These are phyloP conservation scores for Enteromius viviparus DNA, from an alignment of 2,797 vertebrate species.

Conservation along the genomic window DNA sequence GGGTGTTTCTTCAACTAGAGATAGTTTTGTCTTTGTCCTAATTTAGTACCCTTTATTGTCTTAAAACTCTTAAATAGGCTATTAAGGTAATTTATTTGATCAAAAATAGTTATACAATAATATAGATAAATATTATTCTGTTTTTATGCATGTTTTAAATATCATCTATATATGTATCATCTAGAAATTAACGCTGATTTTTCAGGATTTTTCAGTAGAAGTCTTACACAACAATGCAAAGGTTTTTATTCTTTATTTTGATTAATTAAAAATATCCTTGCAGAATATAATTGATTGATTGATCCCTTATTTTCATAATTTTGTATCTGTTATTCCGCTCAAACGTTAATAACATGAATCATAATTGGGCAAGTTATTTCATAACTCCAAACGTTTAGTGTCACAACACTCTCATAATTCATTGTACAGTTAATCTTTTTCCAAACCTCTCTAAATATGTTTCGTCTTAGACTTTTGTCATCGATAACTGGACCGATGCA, in stretches of 20 bases:
- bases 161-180: neutral
- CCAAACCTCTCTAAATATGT: neutral
- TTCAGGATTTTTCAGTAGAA: neutral
- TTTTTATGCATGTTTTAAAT: neutral
- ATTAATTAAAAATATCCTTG: neutral
- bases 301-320: neutral
- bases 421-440: conserved; percentile 1
- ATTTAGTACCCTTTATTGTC: neutral
- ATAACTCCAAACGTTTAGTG: neutral
- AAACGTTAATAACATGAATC: neutral
- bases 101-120: neutral
- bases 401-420: neutral
- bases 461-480: conserved; percentile 71
- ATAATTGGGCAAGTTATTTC: neutral
- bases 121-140: neutral
- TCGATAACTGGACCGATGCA: conserved; percentile 93
- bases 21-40: neutral
- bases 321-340: neutral
- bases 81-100: neutral
- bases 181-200: neutral
- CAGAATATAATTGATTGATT: too few species aligned
- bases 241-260: neutral
- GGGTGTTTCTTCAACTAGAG: neutral
- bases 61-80: neutral
- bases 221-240: neutral